Percentiles rank a stretch among this genome's conserved stretches.
These are phyloP conservation scores for Sabatieria punctata DNA, from an alignment of 2,888 invertebrate genomes.

Conservation along the genomic window DNA sequence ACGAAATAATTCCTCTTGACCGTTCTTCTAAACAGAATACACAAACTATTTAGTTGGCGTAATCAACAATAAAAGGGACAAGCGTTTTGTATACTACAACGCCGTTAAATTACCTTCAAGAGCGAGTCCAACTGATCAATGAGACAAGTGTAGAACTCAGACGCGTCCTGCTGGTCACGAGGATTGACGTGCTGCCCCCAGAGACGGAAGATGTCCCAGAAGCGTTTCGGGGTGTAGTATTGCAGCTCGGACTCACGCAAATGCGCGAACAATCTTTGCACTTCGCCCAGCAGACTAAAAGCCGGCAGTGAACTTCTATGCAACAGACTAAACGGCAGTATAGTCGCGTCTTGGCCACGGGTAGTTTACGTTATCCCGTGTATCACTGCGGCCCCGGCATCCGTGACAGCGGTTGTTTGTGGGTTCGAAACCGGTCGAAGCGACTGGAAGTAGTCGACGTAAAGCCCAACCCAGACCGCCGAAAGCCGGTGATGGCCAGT, in stretches of 20 bases:
- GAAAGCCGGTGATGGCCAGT: no score
- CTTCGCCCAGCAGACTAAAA: constrained; percentile 34
- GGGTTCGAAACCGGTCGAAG: no score
- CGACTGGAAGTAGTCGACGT: no score
- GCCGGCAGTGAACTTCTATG: constrained; percentile 6
- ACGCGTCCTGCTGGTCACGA: constrained; percentile 41
- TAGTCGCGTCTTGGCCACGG: no score
- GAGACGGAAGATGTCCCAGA: constrained; percentile 40
- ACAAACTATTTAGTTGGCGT: background rate
- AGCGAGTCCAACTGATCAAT: constrained; percentile 40
- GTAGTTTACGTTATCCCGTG: no score
- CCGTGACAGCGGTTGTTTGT: no score
- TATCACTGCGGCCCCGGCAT: no score
- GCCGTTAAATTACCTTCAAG: constrained; percentile 28
- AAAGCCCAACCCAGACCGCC: no score
- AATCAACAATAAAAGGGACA: background rate
- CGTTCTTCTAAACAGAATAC: constrained; percentile 26
- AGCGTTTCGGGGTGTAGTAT: constrained; percentile 37
- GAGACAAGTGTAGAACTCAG: constrained; percentile 40
- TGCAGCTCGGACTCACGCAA: constrained; percentile 38
- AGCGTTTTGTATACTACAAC: background rate
- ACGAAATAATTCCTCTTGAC: constrained; percentile 36
- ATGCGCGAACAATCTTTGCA: constrained; percentile 39
- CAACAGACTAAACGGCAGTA: constrained; percentile 1
- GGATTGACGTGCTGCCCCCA: constrained; percentile 41